Evolutionary conservation across 2,888 invertebrate species (phyloP).

Genomic region (Clepsis dumicolana): DNA sequence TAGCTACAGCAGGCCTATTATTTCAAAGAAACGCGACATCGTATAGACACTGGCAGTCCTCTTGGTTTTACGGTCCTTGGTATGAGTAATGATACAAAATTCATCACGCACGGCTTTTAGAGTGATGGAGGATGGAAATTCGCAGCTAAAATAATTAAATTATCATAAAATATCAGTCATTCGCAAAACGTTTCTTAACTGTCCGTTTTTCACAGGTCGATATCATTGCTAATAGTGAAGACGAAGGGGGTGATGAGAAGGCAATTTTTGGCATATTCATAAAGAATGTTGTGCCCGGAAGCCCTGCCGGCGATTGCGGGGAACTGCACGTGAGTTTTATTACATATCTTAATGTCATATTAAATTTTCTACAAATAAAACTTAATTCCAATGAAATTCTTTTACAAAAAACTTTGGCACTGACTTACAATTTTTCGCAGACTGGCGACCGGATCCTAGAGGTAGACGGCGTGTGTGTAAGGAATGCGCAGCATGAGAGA

Average conservation of each 20-base stretch:
- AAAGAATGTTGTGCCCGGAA: constrained; percentile 97
- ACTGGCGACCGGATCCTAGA: constrained; percentile 96
- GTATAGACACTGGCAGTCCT: too few relatives aligned
- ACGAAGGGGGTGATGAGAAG: constrained; percentile 89
- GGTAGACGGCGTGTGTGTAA: constrained; percentile 96
- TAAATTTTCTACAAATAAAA: neutral
- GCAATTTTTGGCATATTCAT: constrained; percentile 98
- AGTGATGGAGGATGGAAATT: too few relatives aligned
- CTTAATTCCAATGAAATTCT: too few relatives aligned
- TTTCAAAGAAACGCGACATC: too few relatives aligned
- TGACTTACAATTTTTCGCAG: constrained; percentile 66
- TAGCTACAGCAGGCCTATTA: too few relatives aligned
- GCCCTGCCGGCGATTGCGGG: constrained; percentile 97
- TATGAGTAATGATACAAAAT: too few relatives aligned
- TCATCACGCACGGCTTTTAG: too few relatives aligned
- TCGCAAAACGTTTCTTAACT: neutral
- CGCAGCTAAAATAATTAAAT: too few relatives aligned
- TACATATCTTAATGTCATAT: neutral
- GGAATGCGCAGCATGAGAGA: constrained; percentile 96
- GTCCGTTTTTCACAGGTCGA: constrained; percentile 86
- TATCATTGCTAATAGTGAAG: constrained; percentile 88
- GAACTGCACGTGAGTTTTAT: constrained; percentile 89
- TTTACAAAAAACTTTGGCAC: too few relatives aligned
- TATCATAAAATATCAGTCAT: too few relatives aligned
- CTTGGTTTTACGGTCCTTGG: too few relatives aligned